Conservation (phyloP, 2,797 vertebrate genomes). For the Masticophis lateralis region DNA sequence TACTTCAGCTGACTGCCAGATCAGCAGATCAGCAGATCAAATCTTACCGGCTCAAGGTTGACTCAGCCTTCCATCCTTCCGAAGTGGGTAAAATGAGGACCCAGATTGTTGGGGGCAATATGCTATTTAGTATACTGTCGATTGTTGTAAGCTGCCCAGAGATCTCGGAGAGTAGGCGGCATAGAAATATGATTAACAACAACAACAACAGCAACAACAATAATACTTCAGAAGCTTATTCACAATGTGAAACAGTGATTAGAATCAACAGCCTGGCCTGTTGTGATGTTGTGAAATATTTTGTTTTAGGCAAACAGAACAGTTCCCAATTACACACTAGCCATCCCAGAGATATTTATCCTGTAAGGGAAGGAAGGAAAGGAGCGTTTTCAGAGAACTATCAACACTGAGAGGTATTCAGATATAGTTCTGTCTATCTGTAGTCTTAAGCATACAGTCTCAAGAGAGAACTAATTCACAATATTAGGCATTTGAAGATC, state of each 20-base stretch:
- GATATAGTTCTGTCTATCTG: background rate
- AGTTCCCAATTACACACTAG: background rate
- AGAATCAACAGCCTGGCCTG: background rate
- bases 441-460: background rate
- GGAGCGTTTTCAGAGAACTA: background rate
- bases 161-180: too few species aligned
- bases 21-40: too few species aligned
- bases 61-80: too few species aligned
- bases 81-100: too few species aligned
- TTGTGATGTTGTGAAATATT: background rate
- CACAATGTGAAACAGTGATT: background rate
- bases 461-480: background rate
- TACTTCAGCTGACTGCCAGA: too few species aligned
- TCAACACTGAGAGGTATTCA: background rate
- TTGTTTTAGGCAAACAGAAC: background rate
- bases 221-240: background rate
- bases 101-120: too few species aligned
- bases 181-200: too few species aligned
- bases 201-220: too few species aligned
- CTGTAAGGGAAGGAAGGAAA: too few species aligned
- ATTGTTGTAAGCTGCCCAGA: too few species aligned
- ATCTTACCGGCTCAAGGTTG: too few species aligned
- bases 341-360: background rate
- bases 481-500: background rate
- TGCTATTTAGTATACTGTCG: too few species aligned